Evolutionary conservation across 2,113 vertebrate species (phyloP).

Genomic region (Vimba vimba): DNA sequence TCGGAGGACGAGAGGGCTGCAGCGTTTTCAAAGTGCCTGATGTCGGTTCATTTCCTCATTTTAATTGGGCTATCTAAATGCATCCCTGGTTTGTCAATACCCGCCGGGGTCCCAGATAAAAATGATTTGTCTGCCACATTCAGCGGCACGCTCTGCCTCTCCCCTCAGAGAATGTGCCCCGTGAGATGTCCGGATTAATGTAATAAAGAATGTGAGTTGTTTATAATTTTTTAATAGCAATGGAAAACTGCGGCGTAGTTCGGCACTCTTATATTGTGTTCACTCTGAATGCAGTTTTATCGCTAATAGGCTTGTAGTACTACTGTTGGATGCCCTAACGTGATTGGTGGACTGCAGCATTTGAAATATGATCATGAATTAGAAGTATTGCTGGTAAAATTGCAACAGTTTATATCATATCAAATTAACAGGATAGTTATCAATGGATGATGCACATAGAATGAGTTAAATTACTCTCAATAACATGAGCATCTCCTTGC

Average conservation of each 20-base stretch:
- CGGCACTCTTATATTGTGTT: not conserved
- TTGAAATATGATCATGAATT: not conserved
- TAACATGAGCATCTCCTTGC: not conserved
- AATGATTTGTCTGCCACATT: conserved; percentile 79
- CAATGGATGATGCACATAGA: not conserved
- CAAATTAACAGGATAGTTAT: not conserved
- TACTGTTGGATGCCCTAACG: not conserved
- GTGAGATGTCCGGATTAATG: conserved; percentile 65
- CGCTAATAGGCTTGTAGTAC: not conserved
- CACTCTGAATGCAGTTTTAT: not conserved
- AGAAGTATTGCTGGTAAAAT: not conserved
- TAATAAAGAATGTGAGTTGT: conserved; percentile 65
- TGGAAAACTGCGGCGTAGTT: not conserved
- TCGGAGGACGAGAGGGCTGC: conserved; percentile 52
- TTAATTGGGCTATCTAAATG: conserved; percentile 84
- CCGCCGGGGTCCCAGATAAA: conserved; percentile 74
- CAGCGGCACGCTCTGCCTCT: conserved; percentile 68
- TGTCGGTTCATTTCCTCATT: conserved; percentile 75
- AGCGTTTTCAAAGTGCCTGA: conserved; percentile 65
- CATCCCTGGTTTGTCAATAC: conserved; percentile 79
- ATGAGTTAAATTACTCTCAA: not conserved
- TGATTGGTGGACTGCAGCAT: not conserved
- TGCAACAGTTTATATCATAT: not conserved
- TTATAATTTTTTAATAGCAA: conserved; percentile 61
- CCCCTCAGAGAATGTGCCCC: conserved; percentile 64